Conservation (phyloP, 2,113 vertebrate genomes). For the Hemiscyllium ocellatum region DNA sequence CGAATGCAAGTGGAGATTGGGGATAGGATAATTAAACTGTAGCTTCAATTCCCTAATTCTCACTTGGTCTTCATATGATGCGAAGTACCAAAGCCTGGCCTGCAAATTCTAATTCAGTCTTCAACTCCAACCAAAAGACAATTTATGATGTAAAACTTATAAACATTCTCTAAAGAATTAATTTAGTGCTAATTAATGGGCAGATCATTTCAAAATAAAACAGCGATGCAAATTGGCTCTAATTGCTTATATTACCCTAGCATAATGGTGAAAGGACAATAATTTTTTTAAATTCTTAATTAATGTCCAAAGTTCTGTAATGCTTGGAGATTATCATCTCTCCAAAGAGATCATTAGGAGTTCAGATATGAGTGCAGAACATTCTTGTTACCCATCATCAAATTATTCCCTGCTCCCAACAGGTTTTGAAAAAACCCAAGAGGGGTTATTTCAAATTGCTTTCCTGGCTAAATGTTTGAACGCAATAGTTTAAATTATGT, state of each 20-base stretch:
- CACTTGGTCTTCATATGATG: not conserved
- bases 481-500: not conserved
- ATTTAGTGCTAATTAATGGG: conserved; percentile 13
- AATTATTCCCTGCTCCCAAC: not conserved
- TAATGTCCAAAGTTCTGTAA: not conserved
- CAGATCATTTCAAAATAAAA: not conserved
- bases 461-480: not conserved
- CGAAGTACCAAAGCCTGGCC: not conserved
- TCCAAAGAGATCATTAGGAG: conserved; percentile 20
- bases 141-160: not conserved
- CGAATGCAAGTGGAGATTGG: not conserved
- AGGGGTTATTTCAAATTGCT: not conserved
- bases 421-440: not conserved
- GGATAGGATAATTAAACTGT: not conserved
- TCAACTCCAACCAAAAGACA: not conserved
- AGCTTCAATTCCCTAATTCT: not conserved
- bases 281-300: not conserved
- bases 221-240: not conserved
- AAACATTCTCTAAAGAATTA: not conserved
- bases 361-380: not conserved
- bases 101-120: not conserved
- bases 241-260: not conserved
- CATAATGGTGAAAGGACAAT: not conserved
- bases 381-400: conserved; percentile 1
- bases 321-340: conserved; percentile 10